Conservation (phyloP, 1,140 invertebrate genomes). For the Hirudo medicinalis region DNA sequence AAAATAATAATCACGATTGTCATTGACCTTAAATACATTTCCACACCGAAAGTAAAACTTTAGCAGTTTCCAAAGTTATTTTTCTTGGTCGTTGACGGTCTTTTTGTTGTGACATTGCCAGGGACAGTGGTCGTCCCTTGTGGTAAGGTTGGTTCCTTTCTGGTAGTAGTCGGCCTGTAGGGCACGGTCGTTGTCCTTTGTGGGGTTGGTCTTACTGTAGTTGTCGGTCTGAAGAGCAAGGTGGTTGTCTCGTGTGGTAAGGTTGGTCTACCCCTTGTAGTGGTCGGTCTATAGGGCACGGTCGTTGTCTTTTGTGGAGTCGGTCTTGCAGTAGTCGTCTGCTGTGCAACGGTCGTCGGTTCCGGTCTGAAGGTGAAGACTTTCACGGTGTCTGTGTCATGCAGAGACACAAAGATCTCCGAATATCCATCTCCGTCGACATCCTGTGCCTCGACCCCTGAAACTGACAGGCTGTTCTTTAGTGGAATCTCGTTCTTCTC, state of each 20-base stretch:
- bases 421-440: slow-evolving; percentile 1
- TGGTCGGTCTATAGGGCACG: neutral
- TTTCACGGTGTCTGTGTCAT: neutral
- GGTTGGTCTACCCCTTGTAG: too few relatives aligned
- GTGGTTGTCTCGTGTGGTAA: neutral
- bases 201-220: neutral
- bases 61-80: too few relatives aligned
- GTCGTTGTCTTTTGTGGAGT: neutral
- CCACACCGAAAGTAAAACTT: neutral
- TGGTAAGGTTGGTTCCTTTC: neutral
- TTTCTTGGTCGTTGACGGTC: neutral
- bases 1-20: too few relatives aligned
- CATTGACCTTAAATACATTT: too few relatives aligned
- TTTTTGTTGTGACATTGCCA: too few relatives aligned
- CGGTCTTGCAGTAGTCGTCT: neutral
- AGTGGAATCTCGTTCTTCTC: neutral
- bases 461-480: neutral
- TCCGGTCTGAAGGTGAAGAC: slow-evolving; percentile 1
- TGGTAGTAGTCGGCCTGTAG: neutral
- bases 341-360: neutral
- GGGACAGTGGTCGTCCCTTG: too few relatives aligned
- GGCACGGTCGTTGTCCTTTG: neutral
- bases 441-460: neutral
- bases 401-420: slow-evolving; percentile 10
- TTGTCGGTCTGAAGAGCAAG: neutral